phyloP scores from a whole-genome alignment of 2,113 vertebrate genomes.

The Salvelinus alpinus region DNA sequence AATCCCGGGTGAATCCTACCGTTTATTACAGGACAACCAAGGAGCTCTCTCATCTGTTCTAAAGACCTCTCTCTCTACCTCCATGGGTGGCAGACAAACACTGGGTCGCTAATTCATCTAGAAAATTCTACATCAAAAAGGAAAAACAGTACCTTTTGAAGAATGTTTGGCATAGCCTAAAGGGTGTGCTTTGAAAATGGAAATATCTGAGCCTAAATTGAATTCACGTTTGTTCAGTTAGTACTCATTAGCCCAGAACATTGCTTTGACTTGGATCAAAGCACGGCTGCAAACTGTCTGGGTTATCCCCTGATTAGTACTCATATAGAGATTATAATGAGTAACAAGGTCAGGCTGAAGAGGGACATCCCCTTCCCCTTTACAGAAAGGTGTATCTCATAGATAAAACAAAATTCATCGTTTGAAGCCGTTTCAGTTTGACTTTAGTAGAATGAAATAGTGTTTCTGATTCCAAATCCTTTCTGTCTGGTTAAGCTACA shows the following conservation, averaged over 20 bases:
- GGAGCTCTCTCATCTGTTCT: neutral
- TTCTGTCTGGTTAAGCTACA: too few relatives aligned
- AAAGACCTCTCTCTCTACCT: neutral
- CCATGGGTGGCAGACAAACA: constrained; percentile 1
- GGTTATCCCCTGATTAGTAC: neutral
- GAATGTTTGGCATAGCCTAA: neutral
- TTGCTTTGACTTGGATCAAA: too few relatives aligned
- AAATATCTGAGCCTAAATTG: neutral
- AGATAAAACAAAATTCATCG: too few relatives aligned
- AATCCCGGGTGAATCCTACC: neutral
- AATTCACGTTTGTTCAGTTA: neutral
- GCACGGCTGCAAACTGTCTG: neutral
- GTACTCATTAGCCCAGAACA: neutral
- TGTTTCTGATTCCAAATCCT: too few relatives aligned
- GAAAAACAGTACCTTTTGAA: neutral
- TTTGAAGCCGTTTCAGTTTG: too few relatives aligned
- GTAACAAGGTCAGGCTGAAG: too few relatives aligned
- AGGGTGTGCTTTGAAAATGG: neutral
- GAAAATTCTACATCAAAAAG: constrained; percentile 7
- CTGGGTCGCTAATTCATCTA: neutral
- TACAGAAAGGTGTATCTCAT: too few relatives aligned
- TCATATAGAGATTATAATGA: too few relatives aligned
- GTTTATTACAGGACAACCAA: neutral
- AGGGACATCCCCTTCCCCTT: too few relatives aligned
- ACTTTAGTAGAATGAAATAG: too few relatives aligned